Percentiles rank a stretch among this genome's conserved stretches.
These are phyloP conservation scores for Nephotettix cincticeps DNA, from an alignment of 1,140 invertebrate genomes.

Conservation along the genomic window DNA sequence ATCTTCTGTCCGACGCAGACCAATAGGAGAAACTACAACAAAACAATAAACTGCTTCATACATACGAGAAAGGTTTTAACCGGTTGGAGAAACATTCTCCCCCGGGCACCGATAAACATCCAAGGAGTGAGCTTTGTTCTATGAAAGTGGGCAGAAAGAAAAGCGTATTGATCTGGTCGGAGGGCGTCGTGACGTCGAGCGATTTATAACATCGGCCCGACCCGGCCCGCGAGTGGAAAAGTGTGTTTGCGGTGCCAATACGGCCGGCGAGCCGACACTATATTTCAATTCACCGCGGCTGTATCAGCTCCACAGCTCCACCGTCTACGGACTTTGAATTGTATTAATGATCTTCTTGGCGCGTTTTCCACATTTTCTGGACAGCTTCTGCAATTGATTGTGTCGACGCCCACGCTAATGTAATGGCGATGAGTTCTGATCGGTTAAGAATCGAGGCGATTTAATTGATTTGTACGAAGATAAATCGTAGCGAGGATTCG, in stretches of 20 bases:
- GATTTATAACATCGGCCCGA: conserved; percentile 3
- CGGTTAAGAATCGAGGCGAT: no score
- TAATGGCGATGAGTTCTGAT: no score
- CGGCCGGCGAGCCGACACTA: neutral
- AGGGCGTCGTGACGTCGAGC: neutral
- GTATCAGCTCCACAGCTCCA: neutral
- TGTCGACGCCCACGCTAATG: no score
- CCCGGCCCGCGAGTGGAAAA: conserved; percentile 12
- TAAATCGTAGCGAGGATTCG: no score
- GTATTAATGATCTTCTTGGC: conserved; percentile 13
- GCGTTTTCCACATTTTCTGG: neutral
- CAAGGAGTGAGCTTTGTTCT: neutral
- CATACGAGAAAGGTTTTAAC: no score
- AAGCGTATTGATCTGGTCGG: conserved; percentile 1
- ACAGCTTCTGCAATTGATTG: no score
- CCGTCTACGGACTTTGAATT: neutral
- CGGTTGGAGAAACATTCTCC: no score
- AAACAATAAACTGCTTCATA: no score
- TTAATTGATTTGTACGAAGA: no score
- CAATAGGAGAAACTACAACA: no score
- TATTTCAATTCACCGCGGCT: conserved; percentile 14
- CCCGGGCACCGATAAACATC: no score
- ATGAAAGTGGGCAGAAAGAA: conserved; percentile 12
- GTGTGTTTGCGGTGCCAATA: conserved; percentile 22
- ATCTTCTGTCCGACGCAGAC: no score